These are phyloP conservation scores for Ligdia adustata DNA, from an alignment of 2,888 invertebrate species.

Conservation along the genomic window DNA sequence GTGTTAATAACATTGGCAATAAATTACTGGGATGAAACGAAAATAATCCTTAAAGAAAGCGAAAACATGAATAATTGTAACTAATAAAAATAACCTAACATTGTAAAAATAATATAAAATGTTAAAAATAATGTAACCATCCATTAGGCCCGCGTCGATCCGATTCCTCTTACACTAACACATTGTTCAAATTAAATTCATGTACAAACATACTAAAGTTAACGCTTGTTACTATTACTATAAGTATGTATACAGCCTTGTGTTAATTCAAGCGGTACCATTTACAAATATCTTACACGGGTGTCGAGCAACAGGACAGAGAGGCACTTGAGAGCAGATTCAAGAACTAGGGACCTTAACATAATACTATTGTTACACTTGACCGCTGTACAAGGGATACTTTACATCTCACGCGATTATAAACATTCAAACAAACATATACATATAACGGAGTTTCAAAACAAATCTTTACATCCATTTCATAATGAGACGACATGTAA, in stretches of 20 bases:
- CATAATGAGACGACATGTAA: conserved; percentile 46
- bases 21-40: conserved; percentile 80
- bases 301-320: conserved; percentile 66
- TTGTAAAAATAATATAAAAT: conserved; percentile 68
- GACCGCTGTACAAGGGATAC: conserved; percentile 63
- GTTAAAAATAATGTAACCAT: conserved; percentile 53
- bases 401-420: conserved; percentile 47
- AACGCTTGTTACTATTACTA: conserved; percentile 36
- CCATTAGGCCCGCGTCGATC: conserved; percentile 49
- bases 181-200: conserved; percentile 41
- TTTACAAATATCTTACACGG: conserved; percentile 77
- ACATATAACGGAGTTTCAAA: conserved; percentile 61
- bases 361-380: conserved; percentile 52
- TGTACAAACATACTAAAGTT: conserved; percentile 61
- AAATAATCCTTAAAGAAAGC: conserved; percentile 71
- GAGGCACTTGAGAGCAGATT: conserved; percentile 79
- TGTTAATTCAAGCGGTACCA: conserved; percentile 60
- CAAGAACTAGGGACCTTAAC: conserved; percentile 55
- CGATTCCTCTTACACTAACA: conserved; percentile 34
- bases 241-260: conserved; percentile 72
- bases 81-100: conserved; percentile 55
- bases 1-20: conserved; percentile 83
- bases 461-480: conserved; percentile 59
- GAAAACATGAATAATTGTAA: conserved; percentile 61
- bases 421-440: conserved; percentile 63